Percentiles rank a stretch among this genome's conserved stretches.
Conservation (phyloP, 2,888 invertebrate species). For the Euspilapteryx auroguttella region DNA sequence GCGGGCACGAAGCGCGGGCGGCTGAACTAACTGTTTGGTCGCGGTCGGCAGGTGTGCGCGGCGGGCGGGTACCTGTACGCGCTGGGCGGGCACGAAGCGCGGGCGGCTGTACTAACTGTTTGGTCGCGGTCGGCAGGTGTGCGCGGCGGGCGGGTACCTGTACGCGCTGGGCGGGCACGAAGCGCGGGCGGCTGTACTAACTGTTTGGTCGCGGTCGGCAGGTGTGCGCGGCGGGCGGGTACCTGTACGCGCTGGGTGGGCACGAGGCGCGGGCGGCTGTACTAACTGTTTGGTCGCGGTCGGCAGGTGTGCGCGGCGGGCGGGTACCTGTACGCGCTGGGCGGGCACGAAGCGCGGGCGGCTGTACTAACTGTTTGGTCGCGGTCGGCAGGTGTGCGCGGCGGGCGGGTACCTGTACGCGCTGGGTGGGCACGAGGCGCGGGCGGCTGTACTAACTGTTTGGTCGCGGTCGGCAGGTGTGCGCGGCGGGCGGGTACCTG, state of each 20-base stretch:
- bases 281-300: conserved; percentile 81
- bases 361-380: no score
- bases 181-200: no score
- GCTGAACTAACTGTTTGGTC: no score
- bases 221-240: conserved; percentile 90
- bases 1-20: conserved; percentile 92
- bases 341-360: no score
- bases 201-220: conserved; percentile 92
- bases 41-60: conserved; percentile 92
- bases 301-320: neutral
- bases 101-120: conserved; percentile 88
- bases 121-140: conserved; percentile 55
- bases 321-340: conserved; percentile 72
- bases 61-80: conserved; percentile 86
- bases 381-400: conserved; percentile 94
- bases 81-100: conserved; percentile 85
- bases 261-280: conserved; percentile 83
- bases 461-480: conserved; percentile 55
- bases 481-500: conserved; percentile 30
- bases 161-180: conserved; percentile 85
- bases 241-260: conserved; percentile 85
- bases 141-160: conserved; percentile 30
- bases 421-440: conserved; percentile 85
- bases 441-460: conserved; percentile 88
- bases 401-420: conserved; percentile 82